A percentile compares a stretch with the other conserved stretches of the same genome.
Evolutionary conservation across 2,888 invertebrate species (phyloP).

Genomic region (Dasysyrphus albostriatus): DNA sequence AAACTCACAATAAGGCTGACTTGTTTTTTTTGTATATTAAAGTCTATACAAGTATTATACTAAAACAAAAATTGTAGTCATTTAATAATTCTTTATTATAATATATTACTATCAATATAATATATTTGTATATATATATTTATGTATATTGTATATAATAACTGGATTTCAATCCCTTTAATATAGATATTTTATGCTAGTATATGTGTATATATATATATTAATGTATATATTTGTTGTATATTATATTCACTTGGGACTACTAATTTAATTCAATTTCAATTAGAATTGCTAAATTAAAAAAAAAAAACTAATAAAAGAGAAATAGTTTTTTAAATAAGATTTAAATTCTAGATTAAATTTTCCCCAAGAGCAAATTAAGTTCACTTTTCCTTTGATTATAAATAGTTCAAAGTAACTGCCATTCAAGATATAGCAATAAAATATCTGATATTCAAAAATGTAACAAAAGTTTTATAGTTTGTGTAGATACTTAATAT

Average conservation of each 20-base stretch:
- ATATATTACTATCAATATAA: slow-evolving; percentile 70
- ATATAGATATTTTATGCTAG: slow-evolving; percentile 66
- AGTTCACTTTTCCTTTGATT: neutral
- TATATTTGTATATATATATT: slow-evolving; percentile 63
- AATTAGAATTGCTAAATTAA: slow-evolving; percentile 21
- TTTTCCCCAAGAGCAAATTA: neutral
- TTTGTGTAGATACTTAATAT: no score
- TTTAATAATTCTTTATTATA: slow-evolving; percentile 66
- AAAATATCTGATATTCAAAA: no score
- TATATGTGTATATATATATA: slow-evolving; percentile 58
- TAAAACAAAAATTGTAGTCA: slow-evolving; percentile 7
- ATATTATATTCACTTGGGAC: slow-evolving; percentile 63
- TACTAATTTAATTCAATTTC: slow-evolving; percentile 51
- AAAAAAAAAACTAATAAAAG: slow-evolving; percentile 1
- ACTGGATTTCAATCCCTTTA: slow-evolving; percentile 64
- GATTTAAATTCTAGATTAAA: neutral
- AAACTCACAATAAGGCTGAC: no score
- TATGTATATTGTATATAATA: slow-evolving; percentile 48
- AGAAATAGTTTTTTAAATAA: neutral
- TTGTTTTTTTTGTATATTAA: no score
- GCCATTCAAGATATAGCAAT: no score
- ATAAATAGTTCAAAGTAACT: neutral
- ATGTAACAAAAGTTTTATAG: no score
- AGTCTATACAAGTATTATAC: neutral
- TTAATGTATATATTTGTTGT: slow-evolving; percentile 64